These are phyloP conservation scores for Conger conger DNA, from an alignment of 2,113 vertebrate species.

Conservation along the genomic window DNA sequence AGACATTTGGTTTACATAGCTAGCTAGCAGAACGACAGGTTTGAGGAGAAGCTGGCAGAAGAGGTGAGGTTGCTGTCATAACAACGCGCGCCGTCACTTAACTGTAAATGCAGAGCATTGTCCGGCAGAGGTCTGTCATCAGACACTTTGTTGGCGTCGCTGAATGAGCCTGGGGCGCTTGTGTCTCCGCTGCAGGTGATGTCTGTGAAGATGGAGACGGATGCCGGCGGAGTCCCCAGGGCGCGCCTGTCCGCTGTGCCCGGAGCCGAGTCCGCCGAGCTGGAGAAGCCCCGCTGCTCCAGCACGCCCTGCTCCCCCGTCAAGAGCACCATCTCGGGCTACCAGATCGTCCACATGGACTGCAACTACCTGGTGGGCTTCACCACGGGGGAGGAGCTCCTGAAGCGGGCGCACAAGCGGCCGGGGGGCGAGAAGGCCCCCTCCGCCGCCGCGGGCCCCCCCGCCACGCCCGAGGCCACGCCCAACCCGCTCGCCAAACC, in stretches of 20 bases:
- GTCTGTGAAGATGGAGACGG: conserved; percentile 86
- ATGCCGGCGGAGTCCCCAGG: conserved; percentile 83
- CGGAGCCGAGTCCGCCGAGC: conserved; percentile 79
- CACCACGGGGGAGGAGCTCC: conserved; percentile 90
- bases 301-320: conserved; percentile 93
- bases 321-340: conserved; percentile 82
- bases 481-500: conserved; percentile 71
- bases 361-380: conserved; percentile 95
- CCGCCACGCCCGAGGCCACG: conserved; percentile 56
- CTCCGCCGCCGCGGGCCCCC: conserved; percentile 15
- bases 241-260: conserved; percentile 72
- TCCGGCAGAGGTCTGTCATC: no score
- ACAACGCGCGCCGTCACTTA: no score
- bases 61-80: no score
- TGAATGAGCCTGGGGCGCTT: not conserved
- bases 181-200: conserved; percentile 48
- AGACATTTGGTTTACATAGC: no score
- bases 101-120: no score
- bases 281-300: conserved; percentile 87
- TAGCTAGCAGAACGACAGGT: no score
- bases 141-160: no score
- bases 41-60: no score
- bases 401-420: conserved; percentile 87
- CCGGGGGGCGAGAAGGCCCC: conserved; percentile 72
- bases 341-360: conserved; percentile 97